These are phyloP conservation scores for Poecile montanus DNA, from an alignment of 2,797 vertebrate genomes.

Conservation along the genomic window DNA sequence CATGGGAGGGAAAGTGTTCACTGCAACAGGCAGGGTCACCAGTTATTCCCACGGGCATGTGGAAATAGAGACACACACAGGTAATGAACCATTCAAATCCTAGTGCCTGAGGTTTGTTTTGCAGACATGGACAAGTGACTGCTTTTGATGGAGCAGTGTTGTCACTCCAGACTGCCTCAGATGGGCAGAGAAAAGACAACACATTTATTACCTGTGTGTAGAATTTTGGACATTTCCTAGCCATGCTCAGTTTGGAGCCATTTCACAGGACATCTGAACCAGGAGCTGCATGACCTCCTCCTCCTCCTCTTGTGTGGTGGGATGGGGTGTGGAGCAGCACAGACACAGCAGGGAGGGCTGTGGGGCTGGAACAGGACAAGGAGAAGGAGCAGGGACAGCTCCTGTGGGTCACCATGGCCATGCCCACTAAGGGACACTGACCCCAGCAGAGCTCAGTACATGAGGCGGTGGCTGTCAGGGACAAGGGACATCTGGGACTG, in stretches of 20 bases:
- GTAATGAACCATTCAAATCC: neutral
- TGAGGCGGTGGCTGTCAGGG: no score
- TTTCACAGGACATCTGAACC: neutral
- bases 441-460: neutral
- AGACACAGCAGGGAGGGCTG: neutral
- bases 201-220: neutral
- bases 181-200: neutral
- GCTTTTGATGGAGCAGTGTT: neutral
- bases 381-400: neutral
- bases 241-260: neutral
- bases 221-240: neutral
- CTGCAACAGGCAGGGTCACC: neutral
- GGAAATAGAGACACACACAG: neutral
- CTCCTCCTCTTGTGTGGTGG: neutral
- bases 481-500: no score
- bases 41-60: neutral
- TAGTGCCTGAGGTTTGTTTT: neutral
- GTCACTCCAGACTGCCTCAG: neutral
- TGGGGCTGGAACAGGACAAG: neutral
- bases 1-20: neutral
- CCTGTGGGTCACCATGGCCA: no score
- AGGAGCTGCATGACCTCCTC: neutral
- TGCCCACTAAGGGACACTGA: neutral
- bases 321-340: neutral
- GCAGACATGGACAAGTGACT: neutral